Base-by-base conservation (phyloP, 2,888 invertebrate species). In the Mesorhabditis spiculigera region DNA sequence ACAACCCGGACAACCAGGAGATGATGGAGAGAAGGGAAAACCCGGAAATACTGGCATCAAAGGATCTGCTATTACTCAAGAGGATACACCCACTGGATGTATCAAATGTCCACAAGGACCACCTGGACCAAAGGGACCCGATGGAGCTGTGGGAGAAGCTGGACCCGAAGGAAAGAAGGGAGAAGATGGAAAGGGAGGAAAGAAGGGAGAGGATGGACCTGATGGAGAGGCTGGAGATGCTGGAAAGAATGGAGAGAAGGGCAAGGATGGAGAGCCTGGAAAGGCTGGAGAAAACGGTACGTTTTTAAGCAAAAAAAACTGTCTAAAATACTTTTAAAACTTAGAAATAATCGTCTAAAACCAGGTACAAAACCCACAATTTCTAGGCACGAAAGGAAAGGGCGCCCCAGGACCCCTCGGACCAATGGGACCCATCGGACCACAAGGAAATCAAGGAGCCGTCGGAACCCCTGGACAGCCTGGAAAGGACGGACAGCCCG, bases 401-500 rank as follows among this genome's bases (percentile, higher is more conserved):
- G 74, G 74, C 71, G 42, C 71, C 3, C 69, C 73, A 64, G 75
- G 75, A 72, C 65, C 65, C n/a, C 68, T 72, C 65, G 73, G 75
- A 69, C 72, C 66, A 69, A 44, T 65, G 45, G 75, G 75, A 70
- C 73, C 71, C 64, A 61, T 67, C 45, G 75, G 75, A 45, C 63
- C 8, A 43, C 66, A 72, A 8, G 75, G 75, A 67, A 58, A 69
- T 41, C 65, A 65, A 3, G 75, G 75, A 62, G 72, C 72, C 43
- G 69, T 69, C 42, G 75, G 75, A 70, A 69, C 68, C n/a, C 71
- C 71, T 16, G 75, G 75, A 8, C 70, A 68, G 43, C 76, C 74
- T 44, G 76, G 76, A n/a, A 72, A 71, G 66, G 72, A 72, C 42
- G 75, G 75, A 69, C 67, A 67, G 10, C 74, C 71, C 41, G 76